phyloP scores from a whole-genome alignment of 2,113 vertebrate genomes.

The Neodon shergylaensis region DNA sequence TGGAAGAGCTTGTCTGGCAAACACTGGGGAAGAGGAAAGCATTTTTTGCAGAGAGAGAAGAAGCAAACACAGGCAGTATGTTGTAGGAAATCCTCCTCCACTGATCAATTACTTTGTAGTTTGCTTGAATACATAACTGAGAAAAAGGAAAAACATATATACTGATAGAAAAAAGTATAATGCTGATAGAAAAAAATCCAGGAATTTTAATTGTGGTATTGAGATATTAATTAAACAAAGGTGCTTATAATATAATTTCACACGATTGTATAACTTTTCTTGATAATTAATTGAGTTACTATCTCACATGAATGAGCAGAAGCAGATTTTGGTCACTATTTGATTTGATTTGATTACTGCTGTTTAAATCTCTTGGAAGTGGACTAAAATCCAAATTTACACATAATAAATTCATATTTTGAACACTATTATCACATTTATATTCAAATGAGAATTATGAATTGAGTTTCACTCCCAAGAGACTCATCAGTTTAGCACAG shows the following conservation, averaged over 20 bases:
- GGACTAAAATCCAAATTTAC: background rate
- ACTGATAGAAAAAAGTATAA: background rate
- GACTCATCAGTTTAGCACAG: conserved; percentile 27
- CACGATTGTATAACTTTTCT: background rate
- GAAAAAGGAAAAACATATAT: background rate
- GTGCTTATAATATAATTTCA: background rate
- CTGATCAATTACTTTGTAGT: conserved; percentile 14
- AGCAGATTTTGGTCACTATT: background rate
- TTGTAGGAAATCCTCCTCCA: background rate
- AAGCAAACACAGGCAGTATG: background rate
- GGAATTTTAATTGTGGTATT: conserved; percentile 11
- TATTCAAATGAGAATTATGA: conserved; percentile 56
- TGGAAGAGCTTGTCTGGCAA: background rate
- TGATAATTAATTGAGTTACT: background rate
- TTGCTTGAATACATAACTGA: background rate
- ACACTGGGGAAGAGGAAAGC: background rate
- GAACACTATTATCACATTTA: background rate
- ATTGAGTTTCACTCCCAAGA: conserved; percentile 49
- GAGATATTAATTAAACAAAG: background rate
- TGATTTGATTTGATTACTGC: conserved; percentile 32
- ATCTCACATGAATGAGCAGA: background rate
- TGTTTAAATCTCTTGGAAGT: conserved; percentile 35
- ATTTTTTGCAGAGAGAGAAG: background rate
- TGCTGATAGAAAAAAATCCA: background rate
- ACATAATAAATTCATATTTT: conserved; percentile 43